Conservation (phyloP, 1,140 invertebrate genomes). For the Musca domestica region DNA sequence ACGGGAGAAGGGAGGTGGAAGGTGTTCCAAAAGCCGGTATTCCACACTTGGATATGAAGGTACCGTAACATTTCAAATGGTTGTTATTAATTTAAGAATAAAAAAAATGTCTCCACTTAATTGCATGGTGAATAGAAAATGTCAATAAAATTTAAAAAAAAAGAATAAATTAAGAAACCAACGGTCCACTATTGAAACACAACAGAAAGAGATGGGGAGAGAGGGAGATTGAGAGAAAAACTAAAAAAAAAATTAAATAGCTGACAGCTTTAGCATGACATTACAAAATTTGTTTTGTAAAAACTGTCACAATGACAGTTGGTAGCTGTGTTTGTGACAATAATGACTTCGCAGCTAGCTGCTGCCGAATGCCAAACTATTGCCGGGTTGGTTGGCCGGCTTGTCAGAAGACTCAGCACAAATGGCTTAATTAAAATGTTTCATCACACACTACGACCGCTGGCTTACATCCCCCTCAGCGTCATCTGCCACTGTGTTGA, state of each 20-base stretch:
- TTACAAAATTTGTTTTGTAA: not conserved
- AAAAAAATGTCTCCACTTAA: too few species aligned
- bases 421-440: slow-evolving; percentile 50
- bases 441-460: not conserved
- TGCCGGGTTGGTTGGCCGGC: not conserved
- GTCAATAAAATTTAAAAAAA: not conserved
- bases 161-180: not conserved
- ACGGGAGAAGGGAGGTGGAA: too few species aligned
- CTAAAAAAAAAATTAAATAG: slow-evolving; percentile 3
- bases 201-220: not conserved
- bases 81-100: too few species aligned
- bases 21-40: too few species aligned
- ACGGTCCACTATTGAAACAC: not conserved
- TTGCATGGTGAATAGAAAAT: too few species aligned
- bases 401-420: slow-evolving; percentile 25
- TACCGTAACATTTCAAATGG: too few species aligned
- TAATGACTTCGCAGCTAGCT: too few species aligned
- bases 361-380: too few species aligned
- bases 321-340: slow-evolving; percentile 5
- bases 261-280: slow-evolving; percentile 21
- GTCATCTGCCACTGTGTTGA: not conserved
- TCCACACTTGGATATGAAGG: too few species aligned
- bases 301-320: slow-evolving; percentile 23
- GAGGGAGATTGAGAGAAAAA: not conserved
- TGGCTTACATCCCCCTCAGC: not conserved